Evolutionary conservation across 2,888 invertebrate species (phyloP).

Genomic region (Drosophila neoperkinsi): DNA sequence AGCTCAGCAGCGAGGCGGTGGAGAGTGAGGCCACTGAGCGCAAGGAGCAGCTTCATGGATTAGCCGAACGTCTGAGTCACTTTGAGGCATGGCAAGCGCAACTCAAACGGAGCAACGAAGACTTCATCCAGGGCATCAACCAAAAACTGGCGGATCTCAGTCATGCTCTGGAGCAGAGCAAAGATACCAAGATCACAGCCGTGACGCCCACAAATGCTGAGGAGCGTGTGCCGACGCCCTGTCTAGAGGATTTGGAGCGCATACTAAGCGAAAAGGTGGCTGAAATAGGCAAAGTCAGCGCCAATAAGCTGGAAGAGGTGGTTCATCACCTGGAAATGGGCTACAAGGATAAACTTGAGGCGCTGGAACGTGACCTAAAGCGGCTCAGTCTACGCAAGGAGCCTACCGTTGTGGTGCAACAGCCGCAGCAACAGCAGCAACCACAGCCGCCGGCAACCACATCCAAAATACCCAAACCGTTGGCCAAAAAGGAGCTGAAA

Average conservation of each 20-base stretch:
- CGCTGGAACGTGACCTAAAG: slow-evolving; percentile 72
- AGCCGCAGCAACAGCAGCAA: background rate
- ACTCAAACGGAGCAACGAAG: slow-evolving; percentile 68
- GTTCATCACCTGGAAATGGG: slow-evolving; percentile 73
- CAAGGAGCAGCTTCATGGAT: slow-evolving; percentile 62
- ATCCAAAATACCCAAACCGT: slow-evolving; percentile 67
- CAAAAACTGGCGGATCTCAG: slow-evolving; percentile 68
- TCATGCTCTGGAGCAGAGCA: slow-evolving; percentile 58
- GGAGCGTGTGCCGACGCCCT: slow-evolving; percentile 56
- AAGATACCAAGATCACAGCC: slow-evolving; percentile 14
- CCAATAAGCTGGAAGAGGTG: slow-evolving; percentile 72
- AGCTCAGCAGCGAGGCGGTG: slow-evolving; percentile 41
- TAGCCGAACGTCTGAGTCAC: slow-evolving; percentile 67
- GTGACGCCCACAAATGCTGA: slow-evolving; percentile 23
- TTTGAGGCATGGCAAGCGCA: slow-evolving; percentile 76
- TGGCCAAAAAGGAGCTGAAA: slow-evolving; percentile 34
- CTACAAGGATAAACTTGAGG: slow-evolving; percentile 76
- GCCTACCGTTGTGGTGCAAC: background rate
- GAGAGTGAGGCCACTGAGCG: slow-evolving; percentile 60
- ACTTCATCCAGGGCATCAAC: slow-evolving; percentile 74
- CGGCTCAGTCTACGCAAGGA: slow-evolving; percentile 33
- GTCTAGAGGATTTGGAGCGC: slow-evolving; percentile 74
- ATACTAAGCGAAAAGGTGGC: slow-evolving; percentile 74
- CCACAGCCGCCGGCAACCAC: background rate
- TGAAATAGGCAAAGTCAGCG: slow-evolving; percentile 76